A percentile compares a stretch with the other conserved stretches of the same genome.
phyloP scores from a whole-genome alignment of 2,797 vertebrate species.

The Hypotaenidia philippensis region DNA sequence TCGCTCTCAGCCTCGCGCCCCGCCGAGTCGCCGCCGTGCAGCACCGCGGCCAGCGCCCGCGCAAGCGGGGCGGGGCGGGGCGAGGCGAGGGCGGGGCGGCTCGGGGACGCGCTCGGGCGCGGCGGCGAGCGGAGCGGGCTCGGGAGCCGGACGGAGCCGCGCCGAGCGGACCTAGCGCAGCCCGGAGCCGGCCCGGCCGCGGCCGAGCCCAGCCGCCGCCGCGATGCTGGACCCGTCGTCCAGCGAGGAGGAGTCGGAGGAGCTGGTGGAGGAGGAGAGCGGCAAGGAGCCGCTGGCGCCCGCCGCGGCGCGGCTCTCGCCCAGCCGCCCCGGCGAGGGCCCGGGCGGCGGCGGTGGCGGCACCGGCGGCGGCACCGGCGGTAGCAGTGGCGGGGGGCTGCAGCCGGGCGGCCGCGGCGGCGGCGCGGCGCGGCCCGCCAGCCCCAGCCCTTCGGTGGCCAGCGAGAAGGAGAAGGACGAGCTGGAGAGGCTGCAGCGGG shows the following conservation, averaged over 20 bases:
- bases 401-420: slow-evolving; percentile 88
- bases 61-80: not conserved
- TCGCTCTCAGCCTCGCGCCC: not conserved
- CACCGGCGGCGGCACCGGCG: slow-evolving; percentile 25
- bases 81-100: not conserved
- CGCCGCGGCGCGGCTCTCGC: slow-evolving; percentile 84
- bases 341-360: slow-evolving; percentile 80
- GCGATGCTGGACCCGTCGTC: slow-evolving; percentile 96
- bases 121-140: slow-evolving; percentile 28
- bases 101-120: not conserved
- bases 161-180: slow-evolving; percentile 87
- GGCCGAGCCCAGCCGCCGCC: slow-evolving; percentile 4
- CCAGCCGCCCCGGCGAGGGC: slow-evolving; percentile 87
- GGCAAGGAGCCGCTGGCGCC: slow-evolving; percentile 87
- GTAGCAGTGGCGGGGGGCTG: slow-evolving; percentile 82
- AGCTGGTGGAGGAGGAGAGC: slow-evolving; percentile 89
- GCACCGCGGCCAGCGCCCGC: slow-evolving; percentile 46
- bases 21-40: not conserved
- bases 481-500: slow-evolving; percentile 93
- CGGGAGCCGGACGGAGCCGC: slow-evolving; percentile 72
- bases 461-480: slow-evolving; percentile 98
- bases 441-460: slow-evolving; percentile 93
- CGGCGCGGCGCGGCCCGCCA: slow-evolving; percentile 87
- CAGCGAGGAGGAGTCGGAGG: slow-evolving; percentile 95
- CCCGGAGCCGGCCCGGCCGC: not conserved